These are phyloP conservation scores for Toxonevra muliebris DNA, from an alignment of 2,888 invertebrate genomes.

Conservation along the genomic window DNA sequence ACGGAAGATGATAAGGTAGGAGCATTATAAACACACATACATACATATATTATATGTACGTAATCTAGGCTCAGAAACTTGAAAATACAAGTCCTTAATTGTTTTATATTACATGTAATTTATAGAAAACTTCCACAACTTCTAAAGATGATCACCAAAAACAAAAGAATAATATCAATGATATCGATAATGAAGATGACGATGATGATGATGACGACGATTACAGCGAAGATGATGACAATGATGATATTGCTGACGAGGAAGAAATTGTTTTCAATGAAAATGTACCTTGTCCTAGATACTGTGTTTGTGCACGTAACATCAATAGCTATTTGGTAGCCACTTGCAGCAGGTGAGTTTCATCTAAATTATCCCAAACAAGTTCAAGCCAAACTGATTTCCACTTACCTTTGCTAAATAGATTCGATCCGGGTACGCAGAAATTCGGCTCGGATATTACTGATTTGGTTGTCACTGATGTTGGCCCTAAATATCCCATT, in stretches of 20 bases:
- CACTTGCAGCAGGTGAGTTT: constrained; percentile 71
- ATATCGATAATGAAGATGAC: constrained; percentile 50
- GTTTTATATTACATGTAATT: not conserved
- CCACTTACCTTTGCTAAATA: constrained; percentile 27
- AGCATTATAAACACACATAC: too few species aligned
- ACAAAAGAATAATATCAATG: constrained; percentile 45
- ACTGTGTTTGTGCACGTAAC: constrained; percentile 71
- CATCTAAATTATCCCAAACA: too few species aligned
- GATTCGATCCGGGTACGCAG: constrained; percentile 72
- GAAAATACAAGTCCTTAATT: too few species aligned
- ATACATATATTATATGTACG: too few species aligned
- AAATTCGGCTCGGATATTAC: constrained; percentile 74
- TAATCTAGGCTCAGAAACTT: too few species aligned
- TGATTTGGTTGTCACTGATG: constrained; percentile 74
- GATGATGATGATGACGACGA: constrained; percentile 48
- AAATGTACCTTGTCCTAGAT: constrained; percentile 70
- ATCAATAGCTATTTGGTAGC: constrained; percentile 71
- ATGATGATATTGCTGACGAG: constrained; percentile 54
- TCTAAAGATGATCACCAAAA: constrained; percentile 31
- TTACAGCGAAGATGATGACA: constrained; percentile 53
- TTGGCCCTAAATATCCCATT: constrained; percentile 69
- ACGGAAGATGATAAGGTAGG: constrained; percentile 39
- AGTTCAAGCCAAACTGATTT: too few species aligned
- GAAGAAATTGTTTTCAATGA: constrained; percentile 60
- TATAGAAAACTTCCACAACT: constrained; percentile 36